phyloP scores from a whole-genome alignment of 2,888 invertebrate genomes.

The Coelopa pilipes region DNA sequence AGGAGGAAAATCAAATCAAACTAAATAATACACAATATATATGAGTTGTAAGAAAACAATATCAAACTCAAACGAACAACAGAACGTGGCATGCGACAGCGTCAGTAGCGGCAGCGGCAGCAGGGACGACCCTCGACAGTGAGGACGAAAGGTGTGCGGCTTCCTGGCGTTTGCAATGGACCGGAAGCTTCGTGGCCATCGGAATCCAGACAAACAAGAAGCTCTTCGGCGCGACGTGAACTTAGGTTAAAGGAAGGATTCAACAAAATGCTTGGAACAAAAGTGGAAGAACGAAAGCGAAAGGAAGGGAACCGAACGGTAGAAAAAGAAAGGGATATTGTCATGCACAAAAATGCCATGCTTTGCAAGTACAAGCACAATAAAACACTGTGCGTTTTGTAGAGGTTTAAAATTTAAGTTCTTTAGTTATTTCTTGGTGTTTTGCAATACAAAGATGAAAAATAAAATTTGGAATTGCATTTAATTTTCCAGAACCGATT shows the following conservation, averaged over 20 bases:
- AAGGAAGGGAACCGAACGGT: conserved; percentile 16
- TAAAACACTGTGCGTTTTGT: conserved; percentile 12
- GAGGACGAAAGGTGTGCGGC: conserved; percentile 14
- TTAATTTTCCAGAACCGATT: too few relatives aligned
- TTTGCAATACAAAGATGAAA: too few relatives aligned
- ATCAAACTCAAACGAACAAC: conserved; percentile 18
- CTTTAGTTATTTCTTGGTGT: too few relatives aligned
- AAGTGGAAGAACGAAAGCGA: not conserved
- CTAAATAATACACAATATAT: conserved; percentile 8
- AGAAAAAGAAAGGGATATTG: conserved; percentile 40
- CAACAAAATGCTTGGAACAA: conserved; percentile 2
- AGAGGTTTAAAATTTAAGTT: too few relatives aligned
- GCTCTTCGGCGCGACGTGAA: not conserved
- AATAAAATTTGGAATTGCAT: too few relatives aligned
- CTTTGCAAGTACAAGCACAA: conserved; percentile 42
- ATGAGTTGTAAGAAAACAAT: conserved; percentile 13
- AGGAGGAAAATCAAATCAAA: conserved; percentile 4
- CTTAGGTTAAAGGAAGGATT: not conserved
- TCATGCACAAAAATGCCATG: conserved; percentile 65
- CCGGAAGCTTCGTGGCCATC: too few relatives aligned
- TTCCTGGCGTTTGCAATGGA: too few relatives aligned
- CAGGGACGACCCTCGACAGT: conserved; percentile 11
- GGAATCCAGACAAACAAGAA: not conserved
- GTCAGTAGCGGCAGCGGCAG: not conserved
- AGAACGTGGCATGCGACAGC: conserved; percentile 38